phyloP scores from a whole-genome alignment of 92 coral and sea anemone species.

The Zoanthus sansibaricus region DNA sequence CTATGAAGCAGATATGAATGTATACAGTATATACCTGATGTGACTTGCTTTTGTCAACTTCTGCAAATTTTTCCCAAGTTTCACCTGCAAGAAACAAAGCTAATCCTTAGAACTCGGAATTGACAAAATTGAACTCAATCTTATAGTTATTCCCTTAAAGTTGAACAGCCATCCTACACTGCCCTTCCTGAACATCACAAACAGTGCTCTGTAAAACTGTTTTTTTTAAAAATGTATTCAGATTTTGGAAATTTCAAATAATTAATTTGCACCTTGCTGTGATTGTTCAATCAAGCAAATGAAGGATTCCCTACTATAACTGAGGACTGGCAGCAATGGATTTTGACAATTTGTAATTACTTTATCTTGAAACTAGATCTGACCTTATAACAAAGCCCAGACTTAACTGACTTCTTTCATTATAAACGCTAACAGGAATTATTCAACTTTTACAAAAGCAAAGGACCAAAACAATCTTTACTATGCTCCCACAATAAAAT shows the following conservation, averaged over 20 bases:
- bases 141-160: neutral
- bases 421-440: neutral
- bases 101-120: conserved; percentile 37
- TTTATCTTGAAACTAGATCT: neutral
- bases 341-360: neutral
- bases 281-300: conserved; percentile 38
- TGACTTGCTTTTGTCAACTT: conserved; percentile 90
- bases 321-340: conserved; percentile 36
- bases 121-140: neutral
- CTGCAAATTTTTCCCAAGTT: conserved; percentile 90
- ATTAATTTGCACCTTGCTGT: neutral
- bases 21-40: conserved; percentile 75
- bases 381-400: conserved; percentile 26
- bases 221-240: neutral
- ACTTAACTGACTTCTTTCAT: neutral
- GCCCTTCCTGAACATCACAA: conserved; percentile 41
- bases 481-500: too few relatives aligned
- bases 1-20: neutral
- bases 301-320: conserved; percentile 21
- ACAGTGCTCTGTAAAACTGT: neutral
- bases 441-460: neutral
- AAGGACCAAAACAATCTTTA: too few relatives aligned
- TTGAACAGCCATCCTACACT: neutral
- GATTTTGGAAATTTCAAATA: neutral
- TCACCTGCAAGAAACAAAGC: conserved; percentile 73